These are phyloP conservation scores for Microctonus aethiopoides DNA, from an alignment of 2,888 invertebrate species.

Conservation along the genomic window DNA sequence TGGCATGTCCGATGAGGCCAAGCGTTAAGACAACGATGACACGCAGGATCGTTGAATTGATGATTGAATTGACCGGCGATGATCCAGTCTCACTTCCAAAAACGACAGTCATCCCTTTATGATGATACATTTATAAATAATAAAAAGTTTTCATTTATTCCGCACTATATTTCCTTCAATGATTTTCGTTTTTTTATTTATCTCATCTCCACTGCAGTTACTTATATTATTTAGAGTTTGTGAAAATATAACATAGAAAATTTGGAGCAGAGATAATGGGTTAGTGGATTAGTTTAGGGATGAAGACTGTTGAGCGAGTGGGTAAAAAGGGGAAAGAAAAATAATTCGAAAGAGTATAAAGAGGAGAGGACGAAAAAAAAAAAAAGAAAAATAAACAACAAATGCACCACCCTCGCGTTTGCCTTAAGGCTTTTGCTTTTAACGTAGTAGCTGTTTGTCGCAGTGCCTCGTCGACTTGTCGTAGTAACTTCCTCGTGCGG, in stretches of 20 bases:
- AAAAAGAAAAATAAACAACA: background rate
- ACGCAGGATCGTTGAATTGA: constrained; percentile 34
- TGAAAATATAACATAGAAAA: background rate
- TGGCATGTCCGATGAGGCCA: constrained; percentile 42
- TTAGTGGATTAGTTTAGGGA: background rate
- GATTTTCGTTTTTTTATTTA: background rate
- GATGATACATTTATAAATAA: constrained; percentile 36
- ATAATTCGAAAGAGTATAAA: background rate
- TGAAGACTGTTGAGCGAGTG: background rate
- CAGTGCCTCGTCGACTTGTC: constrained; percentile 42
- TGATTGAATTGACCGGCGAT: constrained; percentile 39
- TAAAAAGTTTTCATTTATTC: background rate
- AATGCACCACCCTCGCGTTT: constrained; percentile 15
- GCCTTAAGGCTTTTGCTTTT: constrained; percentile 39
- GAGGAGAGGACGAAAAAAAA: background rate
- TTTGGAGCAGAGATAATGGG: background rate
- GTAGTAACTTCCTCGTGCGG: constrained; percentile 56
- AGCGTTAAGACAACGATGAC: constrained; percentile 37
- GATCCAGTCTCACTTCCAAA: constrained; percentile 42
- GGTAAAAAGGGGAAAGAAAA: background rate
- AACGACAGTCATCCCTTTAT: constrained; percentile 44
- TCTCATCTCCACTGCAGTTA: background rate
- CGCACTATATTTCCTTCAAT: background rate
- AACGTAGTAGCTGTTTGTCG: constrained; percentile 40
- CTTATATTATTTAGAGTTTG: background rate